A percentile compares a stretch with the other conserved stretches of the same genome.
Conservation (phyloP, 2,797 vertebrate genomes). For the Chelidonichthys spinosus region DNA sequence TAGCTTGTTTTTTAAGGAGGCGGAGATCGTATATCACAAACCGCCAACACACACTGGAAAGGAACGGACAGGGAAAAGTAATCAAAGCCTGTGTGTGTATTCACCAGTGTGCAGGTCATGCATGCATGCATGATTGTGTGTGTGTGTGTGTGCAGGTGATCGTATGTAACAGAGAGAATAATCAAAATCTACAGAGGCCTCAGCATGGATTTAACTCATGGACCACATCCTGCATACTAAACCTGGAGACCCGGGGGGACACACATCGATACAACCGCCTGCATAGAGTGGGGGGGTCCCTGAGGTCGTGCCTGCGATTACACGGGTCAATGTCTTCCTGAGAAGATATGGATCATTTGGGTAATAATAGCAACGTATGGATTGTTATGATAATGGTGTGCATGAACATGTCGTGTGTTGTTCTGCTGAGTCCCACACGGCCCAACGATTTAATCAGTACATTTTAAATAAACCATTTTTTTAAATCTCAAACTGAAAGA, state of each 20-base stretch:
- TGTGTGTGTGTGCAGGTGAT: background rate
- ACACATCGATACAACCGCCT: background rate
- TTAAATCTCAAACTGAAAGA: slow-evolving; percentile 19
- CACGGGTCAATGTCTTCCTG: slow-evolving; percentile 19
- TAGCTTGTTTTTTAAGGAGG: slow-evolving; percentile 43
- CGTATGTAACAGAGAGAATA: slow-evolving; percentile 53
- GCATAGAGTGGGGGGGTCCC: slow-evolving; percentile 25
- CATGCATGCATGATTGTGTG: background rate
- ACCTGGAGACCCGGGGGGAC: slow-evolving; percentile 18
- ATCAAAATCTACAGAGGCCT: slow-evolving; percentile 54
- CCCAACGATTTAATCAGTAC: slow-evolving; percentile 6
- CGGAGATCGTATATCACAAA: slow-evolving; percentile 50
- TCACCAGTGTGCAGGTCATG: slow-evolving; percentile 25
- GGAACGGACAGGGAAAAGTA: slow-evolving; percentile 24
- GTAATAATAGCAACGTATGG: slow-evolving; percentile 40
- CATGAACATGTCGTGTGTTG: background rate
- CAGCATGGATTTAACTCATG: slow-evolving; percentile 51
- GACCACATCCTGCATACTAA: slow-evolving; percentile 64
- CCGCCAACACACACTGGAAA: slow-evolving; percentile 31
- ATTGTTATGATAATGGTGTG: slow-evolving; percentile 4
- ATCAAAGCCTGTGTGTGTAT: slow-evolving; percentile 19
- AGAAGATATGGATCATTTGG: slow-evolving; percentile 36
- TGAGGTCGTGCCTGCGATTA: slow-evolving; percentile 25
- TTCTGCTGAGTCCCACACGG: background rate
- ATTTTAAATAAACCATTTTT: slow-evolving; percentile 22